A percentile compares a stretch with the other conserved stretches of the same genome.
Evolutionary conservation across 2,888 invertebrate genomes (phyloP).

Genomic region (Lordiphosa fenestrarum): DNA sequence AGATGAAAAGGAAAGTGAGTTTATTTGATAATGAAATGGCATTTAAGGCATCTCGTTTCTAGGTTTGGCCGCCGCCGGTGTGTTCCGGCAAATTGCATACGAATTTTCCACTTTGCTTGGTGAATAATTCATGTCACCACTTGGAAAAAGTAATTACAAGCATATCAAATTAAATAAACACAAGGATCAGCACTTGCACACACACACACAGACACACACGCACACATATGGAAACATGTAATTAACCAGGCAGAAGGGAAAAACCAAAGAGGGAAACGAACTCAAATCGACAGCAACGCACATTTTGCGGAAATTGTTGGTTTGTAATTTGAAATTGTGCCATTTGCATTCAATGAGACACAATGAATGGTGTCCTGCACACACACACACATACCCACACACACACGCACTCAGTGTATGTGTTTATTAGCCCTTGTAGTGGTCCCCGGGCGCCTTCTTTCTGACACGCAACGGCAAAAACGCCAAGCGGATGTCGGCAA

Average conservation of each 20-base stretch:
- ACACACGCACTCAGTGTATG: constrained; percentile 1
- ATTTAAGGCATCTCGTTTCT: constrained; percentile 2
- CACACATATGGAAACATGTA: constrained; percentile 30
- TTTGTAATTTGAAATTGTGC: constrained; percentile 60
- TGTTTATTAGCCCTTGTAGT: constrained; percentile 49
- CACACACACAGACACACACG: constrained; percentile 6
- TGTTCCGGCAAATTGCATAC: too few relatives aligned
- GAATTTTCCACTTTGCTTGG: constrained; percentile 1
- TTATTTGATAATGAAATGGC: constrained; percentile 46
- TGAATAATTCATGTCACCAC: constrained; percentile 1
- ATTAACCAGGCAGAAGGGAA: constrained; percentile 30
- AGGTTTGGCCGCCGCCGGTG: not conserved
- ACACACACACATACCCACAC: constrained; percentile 2
- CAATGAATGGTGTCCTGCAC: constrained; percentile 52
- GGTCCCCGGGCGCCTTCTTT: constrained; percentile 19
- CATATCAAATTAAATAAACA: constrained; percentile 35
- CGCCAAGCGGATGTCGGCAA: constrained; percentile 66
- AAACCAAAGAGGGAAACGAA: constrained; percentile 26
- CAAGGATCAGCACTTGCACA: constrained; percentile 18
- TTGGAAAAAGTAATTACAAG: constrained; percentile 7
- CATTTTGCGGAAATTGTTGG: constrained; percentile 60
- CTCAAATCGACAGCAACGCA: constrained; percentile 30
- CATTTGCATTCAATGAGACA: constrained; percentile 59
- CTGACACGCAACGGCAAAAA: constrained; percentile 35
- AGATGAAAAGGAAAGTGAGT: constrained; percentile 8